Base-by-base conservation (phyloP, 2,113 vertebrate genomes). In the Ia io region DNA sequence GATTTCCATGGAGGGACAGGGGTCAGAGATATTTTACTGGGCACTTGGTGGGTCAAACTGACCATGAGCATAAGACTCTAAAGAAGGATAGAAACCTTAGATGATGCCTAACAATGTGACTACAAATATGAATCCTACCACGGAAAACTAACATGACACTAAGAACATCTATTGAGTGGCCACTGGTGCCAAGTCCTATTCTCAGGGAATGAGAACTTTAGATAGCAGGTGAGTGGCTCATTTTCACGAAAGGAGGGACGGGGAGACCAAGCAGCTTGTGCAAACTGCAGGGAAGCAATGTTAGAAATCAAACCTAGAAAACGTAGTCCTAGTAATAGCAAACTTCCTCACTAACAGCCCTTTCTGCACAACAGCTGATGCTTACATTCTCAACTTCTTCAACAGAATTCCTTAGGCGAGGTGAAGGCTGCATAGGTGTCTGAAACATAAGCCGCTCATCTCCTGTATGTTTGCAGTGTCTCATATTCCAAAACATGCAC, bases 1-100 rank as follows among this genome's bases (percentile, higher is more conserved):
- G n/a, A 22, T 14, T 56, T 32, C 2, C 5, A 5, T 12, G 11
- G 37, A 25, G 16, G 32, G 2, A 2, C 1, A 25, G 14, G 1
- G 0, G 4, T 5, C 35, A 56, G 22, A 22, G 44, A 14, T 56
- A 87, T 12, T 20, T 47, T 20, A 56, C 13, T 30, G 80, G 42
- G 6, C 11, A 83, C 22, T 35, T 20, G 23, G 1, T 85, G 12
- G 8, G 18, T 40, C 18, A 49, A 85, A 79, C 1, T 25, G 70
- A 22, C 20, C 61, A 63, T 22, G 42, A 30, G 12, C 16, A 40
- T 8, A n/a, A 56, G 35, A 49, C 6, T 51, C 74, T 30, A 56
- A 37, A 87, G 18, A 9, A 65, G 11, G 37, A 61, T 69, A 0
- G 11, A 63, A 67, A 22, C 32, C 32, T 80, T 30, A 35, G 5